Percentiles rank a stretch among this genome's conserved stretches.
These are phyloP conservation scores for Tauraco erythrolophus DNA, from an alignment of 2,113 vertebrate genomes.

Conservation along the genomic window DNA sequence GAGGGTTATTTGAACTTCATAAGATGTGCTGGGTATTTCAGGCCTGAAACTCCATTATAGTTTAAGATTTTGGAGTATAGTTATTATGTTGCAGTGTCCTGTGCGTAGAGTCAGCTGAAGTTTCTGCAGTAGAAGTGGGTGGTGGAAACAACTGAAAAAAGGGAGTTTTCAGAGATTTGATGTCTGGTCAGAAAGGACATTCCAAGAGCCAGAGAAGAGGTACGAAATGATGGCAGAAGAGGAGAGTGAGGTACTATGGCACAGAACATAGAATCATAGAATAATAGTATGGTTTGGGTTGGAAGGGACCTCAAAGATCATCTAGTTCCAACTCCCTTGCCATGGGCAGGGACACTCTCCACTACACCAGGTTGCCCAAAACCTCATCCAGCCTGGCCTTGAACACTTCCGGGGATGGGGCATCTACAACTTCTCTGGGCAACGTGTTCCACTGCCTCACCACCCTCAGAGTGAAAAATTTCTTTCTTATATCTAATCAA, in stretches of 20 bases:
- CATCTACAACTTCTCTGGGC: too few relatives aligned
- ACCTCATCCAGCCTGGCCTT: too few relatives aligned
- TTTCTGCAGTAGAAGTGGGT: background rate
- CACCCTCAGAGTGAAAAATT: too few relatives aligned
- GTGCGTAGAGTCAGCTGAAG: rapidly evolving
- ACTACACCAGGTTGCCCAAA: too few relatives aligned
- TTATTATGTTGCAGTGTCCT: background rate
- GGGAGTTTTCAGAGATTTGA: background rate
- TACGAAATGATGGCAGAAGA: background rate
- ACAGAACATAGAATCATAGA: too few relatives aligned
- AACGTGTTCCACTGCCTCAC: too few relatives aligned
- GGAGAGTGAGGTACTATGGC: background rate
- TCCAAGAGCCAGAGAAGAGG: background rate
- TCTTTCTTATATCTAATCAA: too few relatives aligned
- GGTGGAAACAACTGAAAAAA: background rate
- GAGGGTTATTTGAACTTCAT: background rate
- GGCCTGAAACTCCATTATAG: background rate
- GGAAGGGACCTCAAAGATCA: too few relatives aligned
- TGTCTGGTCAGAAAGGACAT: background rate
- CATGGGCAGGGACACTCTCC: too few relatives aligned
- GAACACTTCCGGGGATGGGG: too few relatives aligned
- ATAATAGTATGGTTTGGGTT: too few relatives aligned
- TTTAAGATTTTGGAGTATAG: background rate
- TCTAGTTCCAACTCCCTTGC: too few relatives aligned
- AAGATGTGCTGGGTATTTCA: background rate